Percentiles rank a stretch among this genome's conserved stretches.
Evolutionary conservation across 2,888 invertebrate species (phyloP).

Genomic region (Hydroisotoma schaefferi): DNA sequence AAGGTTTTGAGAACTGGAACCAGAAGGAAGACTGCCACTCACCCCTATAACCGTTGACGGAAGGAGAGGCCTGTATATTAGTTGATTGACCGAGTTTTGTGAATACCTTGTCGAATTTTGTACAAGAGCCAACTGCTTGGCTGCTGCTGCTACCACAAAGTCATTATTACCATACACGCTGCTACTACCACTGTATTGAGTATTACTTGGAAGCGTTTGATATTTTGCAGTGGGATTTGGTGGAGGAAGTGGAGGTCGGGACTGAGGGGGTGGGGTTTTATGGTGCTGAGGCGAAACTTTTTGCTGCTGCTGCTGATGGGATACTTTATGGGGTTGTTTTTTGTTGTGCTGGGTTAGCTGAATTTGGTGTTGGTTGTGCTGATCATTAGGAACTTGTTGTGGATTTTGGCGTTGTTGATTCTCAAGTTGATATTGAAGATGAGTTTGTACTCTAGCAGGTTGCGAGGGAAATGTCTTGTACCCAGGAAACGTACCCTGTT

Average conservation of each 20-base stretch:
- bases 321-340: neutral
- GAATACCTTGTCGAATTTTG: constrained; percentile 17
- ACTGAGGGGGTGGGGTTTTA: neutral
- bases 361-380: constrained; percentile 12
- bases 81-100: constrained; percentile 24
- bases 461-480: neutral
- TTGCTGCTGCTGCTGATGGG: constrained; percentile 15
- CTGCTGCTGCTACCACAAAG: constrained; percentile 18
- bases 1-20: constrained; percentile 23
- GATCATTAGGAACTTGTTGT: neutral
- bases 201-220: no score
- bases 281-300: constrained; percentile 22
- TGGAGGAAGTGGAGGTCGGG: neutral
- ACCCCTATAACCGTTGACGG: constrained; percentile 31
- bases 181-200: constrained; percentile 3
- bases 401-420: constrained; percentile 22
- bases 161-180: neutral
- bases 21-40: constrained; percentile 28
- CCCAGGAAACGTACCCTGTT: neutral
- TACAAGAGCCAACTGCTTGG: constrained; percentile 27
- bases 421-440: constrained; percentile 25
- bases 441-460: neutral
- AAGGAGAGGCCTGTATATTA: constrained; percentile 43
- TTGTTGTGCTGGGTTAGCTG: constrained; percentile 8
- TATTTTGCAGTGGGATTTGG: neutral